phyloP scores from a whole-genome alignment of 30 jellyfish, hydroid and myxozoan genomes.

The Rhopilema esculentum region DNA sequence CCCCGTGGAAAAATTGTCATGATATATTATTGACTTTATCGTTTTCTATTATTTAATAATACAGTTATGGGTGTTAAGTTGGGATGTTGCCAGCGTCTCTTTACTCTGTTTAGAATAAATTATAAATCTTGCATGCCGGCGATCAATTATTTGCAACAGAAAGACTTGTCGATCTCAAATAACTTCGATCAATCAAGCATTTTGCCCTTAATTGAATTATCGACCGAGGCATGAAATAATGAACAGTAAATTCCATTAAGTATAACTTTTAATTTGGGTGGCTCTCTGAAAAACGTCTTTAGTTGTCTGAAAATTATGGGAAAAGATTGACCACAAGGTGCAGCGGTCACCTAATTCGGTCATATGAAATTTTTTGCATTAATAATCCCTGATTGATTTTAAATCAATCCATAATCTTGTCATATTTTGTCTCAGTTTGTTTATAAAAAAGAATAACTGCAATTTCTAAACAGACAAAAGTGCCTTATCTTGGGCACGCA shows the following conservation, averaged over 20 bases:
- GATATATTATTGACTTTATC: not conserved
- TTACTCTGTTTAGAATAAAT: not conserved
- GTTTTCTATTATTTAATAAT: not conserved
- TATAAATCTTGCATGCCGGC: not conserved
- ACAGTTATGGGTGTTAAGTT: not conserved
- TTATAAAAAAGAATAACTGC: not conserved
- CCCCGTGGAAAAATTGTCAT: not conserved
- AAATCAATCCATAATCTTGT: conserved; percentile 35
- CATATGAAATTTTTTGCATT: conserved; percentile 7
- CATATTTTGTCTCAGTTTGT: conserved; percentile 23
- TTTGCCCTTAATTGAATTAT: conserved; percentile 22
- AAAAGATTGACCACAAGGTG: conserved; percentile 9
- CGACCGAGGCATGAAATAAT: conserved; percentile 4
- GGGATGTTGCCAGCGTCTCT: not conserved
- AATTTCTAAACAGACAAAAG: not conserved
- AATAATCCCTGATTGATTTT: conserved; percentile 19
- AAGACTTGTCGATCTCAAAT: conserved; percentile 10
- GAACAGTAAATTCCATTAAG: conserved; percentile 12
- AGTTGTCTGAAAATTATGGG: conserved; percentile 14
- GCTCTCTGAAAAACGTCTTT: conserved; percentile 1
- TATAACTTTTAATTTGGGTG: conserved; percentile 34
- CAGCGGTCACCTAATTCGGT: conserved; percentile 35
- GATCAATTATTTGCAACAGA: not conserved
- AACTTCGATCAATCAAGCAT: not conserved
- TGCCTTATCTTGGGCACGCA: not conserved